Evolutionary conservation across 2,113 vertebrate species (phyloP).

Genomic region (Gopherus evgoodei): DNA sequence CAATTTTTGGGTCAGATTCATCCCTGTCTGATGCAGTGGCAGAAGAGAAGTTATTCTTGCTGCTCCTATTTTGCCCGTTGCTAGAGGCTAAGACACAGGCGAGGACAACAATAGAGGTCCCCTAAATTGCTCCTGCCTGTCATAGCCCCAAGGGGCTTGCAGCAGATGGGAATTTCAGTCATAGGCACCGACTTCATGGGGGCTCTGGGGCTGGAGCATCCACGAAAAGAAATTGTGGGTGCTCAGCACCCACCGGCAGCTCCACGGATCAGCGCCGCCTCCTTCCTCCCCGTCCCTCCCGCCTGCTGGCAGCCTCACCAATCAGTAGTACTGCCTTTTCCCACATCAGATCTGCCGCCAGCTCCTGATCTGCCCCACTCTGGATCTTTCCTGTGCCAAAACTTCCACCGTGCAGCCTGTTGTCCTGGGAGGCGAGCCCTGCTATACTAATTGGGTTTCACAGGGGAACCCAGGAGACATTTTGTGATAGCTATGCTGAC

Average conservation of each 20-base stretch:
- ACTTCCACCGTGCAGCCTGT: background rate
- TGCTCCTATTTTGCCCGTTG: background rate
- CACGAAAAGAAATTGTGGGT: too few relatives aligned
- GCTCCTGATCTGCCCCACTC: background rate
- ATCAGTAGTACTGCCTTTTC: background rate
- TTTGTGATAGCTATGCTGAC: background rate
- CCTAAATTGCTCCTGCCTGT: background rate
- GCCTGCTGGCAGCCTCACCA: too few relatives aligned
- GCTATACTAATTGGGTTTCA: background rate
- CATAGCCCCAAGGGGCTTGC: background rate
- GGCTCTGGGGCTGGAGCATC: too few relatives aligned
- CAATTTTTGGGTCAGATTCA: background rate
- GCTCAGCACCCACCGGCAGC: too few relatives aligned
- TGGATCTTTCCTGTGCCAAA: background rate
- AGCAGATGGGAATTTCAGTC: background rate
- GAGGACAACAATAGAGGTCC: background rate
- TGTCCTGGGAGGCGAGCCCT: background rate
- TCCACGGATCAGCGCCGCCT: too few relatives aligned
- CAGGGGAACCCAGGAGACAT: fast-evolving
- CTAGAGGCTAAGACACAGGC: background rate
- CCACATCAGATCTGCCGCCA: background rate
- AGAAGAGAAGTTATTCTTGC: background rate
- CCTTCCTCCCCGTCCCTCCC: too few relatives aligned
- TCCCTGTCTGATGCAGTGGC: background rate
- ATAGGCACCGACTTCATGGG: too few relatives aligned